Conservation (phyloP, 2,797 vertebrate species). For the Sarcoramphus papa region DNA sequence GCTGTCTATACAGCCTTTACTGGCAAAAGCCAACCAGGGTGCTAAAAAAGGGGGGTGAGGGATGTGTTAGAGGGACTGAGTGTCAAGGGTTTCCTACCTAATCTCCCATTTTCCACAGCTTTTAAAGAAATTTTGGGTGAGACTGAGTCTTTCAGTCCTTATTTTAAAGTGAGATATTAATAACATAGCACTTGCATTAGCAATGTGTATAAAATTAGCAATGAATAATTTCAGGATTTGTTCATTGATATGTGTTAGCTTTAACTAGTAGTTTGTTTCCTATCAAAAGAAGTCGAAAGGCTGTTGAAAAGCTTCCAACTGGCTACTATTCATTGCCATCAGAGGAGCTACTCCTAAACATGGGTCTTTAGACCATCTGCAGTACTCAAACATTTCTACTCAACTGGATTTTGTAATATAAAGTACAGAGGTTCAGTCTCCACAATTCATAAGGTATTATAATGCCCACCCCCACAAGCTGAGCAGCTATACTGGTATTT, state of each 20-base stretch:
- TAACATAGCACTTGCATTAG: not conserved
- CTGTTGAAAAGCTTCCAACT: not conserved
- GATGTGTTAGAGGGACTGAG: not conserved
- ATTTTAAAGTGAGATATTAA: not conserved
- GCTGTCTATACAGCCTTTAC: not conserved
- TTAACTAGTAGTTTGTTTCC: not conserved
- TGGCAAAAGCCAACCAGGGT: not conserved
- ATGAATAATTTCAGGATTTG: not conserved
- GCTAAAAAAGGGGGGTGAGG: not conserved
- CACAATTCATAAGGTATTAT: not conserved
- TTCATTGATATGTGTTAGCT: not conserved
- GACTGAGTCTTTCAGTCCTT: not conserved
- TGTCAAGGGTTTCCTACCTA: not conserved
- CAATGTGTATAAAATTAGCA: not conserved
- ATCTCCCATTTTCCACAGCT: not conserved
- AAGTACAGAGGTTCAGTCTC: not conserved
- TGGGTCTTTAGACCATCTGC: not conserved
- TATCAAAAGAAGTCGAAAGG: not conserved
- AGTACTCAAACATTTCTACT: not conserved
- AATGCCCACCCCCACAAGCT: not conserved
- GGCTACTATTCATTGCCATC: not conserved
- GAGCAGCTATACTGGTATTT: not conserved
- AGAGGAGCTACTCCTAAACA: not conserved
- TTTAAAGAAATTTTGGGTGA: not conserved
- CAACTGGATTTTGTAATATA: not conserved